These are phyloP conservation scores for Himalopsyche anomala DNA, from an alignment of 2,888 invertebrate species.

Conservation along the genomic window DNA sequence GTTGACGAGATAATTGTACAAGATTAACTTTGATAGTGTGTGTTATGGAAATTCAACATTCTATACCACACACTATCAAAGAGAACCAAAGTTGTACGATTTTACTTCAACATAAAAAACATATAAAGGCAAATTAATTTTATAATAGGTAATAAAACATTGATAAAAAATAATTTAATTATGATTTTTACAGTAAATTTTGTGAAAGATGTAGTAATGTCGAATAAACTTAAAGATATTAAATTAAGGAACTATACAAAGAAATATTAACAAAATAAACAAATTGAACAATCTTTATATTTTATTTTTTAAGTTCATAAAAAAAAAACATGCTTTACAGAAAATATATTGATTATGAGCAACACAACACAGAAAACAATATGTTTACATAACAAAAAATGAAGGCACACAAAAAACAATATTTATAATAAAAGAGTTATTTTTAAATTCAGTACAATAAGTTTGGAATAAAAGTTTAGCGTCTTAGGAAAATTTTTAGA, in stretches of 20 bases:
- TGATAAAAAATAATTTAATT: neutral
- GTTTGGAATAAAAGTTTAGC: too few species aligned
- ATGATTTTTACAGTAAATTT: neutral
- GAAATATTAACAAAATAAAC: conserved; percentile 38
- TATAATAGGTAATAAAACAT: neutral
- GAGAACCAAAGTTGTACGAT: too few species aligned
- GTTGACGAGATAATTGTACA: too few species aligned
- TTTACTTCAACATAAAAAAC: too few species aligned
- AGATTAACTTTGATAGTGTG: too few species aligned
- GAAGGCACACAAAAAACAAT: neutral
- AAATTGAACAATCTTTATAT: conserved; percentile 24
- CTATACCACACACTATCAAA: too few species aligned
- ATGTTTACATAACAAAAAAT: neutral
- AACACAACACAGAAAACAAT: conserved; percentile 22
- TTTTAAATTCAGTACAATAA: neutral
- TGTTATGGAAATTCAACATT: too few species aligned
- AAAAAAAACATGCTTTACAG: conserved; percentile 47
- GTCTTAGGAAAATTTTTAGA: too few species aligned
- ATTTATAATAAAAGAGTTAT: neutral
- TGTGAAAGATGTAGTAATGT: neutral
- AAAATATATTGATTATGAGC: neutral
- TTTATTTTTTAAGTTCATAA: conserved; percentile 35
- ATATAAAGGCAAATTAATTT: neutral
- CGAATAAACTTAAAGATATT: neutral
- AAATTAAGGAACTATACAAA: neutral